Percentiles rank a stretch among this genome's conserved stretches.
Conservation (phyloP, 1,140 invertebrate genomes). For the Hyles euphorbiae region DNA sequence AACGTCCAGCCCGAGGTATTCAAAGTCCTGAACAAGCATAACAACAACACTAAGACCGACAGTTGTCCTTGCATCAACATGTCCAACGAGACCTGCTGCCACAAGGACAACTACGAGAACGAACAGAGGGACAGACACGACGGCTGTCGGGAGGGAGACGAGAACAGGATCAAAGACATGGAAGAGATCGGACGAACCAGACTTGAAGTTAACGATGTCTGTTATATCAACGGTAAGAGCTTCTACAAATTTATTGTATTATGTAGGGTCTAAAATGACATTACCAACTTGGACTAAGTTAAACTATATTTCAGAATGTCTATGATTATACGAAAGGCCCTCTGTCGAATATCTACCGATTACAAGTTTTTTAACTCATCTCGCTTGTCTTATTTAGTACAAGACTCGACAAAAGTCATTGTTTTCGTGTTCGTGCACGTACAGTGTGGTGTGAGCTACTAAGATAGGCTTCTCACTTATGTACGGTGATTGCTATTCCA, state of each 20-base stretch:
- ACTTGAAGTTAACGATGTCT: slow-evolving; percentile 86
- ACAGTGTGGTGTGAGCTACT: no score
- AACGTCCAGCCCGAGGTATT: slow-evolving; percentile 50
- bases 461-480: no score
- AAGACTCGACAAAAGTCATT: no score
- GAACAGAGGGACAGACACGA: slow-evolving; percentile 1
- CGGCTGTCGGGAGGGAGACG: slow-evolving; percentile 17
- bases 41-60: slow-evolving; percentile 18
- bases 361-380: no score
- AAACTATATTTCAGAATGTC: no score
- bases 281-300: no score
- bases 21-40: slow-evolving; percentile 41
- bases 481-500: no score
- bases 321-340: no score
- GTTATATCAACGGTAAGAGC: slow-evolving; percentile 95
- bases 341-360: no score
- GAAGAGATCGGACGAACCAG: slow-evolving; percentile 79
- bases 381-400: no score
- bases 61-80: slow-evolving; percentile 26
- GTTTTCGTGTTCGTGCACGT: no score
- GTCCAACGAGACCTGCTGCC: background rate
- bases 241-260: slow-evolving; percentile 16
- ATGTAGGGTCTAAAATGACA: no score
- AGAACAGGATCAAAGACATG: slow-evolving; percentile 64
- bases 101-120: slow-evolving; percentile 6